Percentiles rank a stretch among this genome's conserved stretches.
Evolutionary conservation across 1,140 invertebrate genomes (phyloP).

Genomic region (Amphibalanus amphitrite): DNA sequence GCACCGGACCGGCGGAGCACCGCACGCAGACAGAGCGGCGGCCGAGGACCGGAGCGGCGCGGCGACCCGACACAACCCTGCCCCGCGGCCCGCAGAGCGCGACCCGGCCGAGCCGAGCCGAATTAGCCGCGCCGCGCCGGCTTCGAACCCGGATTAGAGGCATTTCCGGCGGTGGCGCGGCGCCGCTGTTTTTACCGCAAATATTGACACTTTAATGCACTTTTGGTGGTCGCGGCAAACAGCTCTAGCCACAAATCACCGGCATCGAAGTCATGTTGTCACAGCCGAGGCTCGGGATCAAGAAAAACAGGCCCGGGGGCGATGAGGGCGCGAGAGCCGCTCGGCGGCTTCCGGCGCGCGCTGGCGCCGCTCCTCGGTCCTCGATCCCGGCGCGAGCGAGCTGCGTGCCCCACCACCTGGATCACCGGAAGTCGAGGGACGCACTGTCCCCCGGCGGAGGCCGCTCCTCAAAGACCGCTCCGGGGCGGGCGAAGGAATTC

Average conservation of each 20-base stretch:
- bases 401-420: too few relatives aligned
- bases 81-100: too few relatives aligned
- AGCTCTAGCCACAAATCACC: background rate
- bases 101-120: background rate
- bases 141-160: background rate
- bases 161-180: background rate
- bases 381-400: too few relatives aligned
- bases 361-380: too few relatives aligned
- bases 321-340: background rate
- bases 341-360: background rate
- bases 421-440: background rate
- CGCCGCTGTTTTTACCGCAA: background rate
- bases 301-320: background rate
- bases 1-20: too few relatives aligned
- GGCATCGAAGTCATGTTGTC: background rate
- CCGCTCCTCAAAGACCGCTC: background rate
- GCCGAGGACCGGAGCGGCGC: background rate
- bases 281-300: background rate
- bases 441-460: background rate
- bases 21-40: background rate
- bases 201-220: constrained; percentile 1
- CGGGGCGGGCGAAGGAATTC: background rate
- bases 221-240: constrained; percentile 1
- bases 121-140: background rate
- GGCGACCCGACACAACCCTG: too few relatives aligned